These are phyloP conservation scores for Perccottus glenii DNA, from an alignment of 2,113 vertebrate species.

Conservation along the genomic window DNA sequence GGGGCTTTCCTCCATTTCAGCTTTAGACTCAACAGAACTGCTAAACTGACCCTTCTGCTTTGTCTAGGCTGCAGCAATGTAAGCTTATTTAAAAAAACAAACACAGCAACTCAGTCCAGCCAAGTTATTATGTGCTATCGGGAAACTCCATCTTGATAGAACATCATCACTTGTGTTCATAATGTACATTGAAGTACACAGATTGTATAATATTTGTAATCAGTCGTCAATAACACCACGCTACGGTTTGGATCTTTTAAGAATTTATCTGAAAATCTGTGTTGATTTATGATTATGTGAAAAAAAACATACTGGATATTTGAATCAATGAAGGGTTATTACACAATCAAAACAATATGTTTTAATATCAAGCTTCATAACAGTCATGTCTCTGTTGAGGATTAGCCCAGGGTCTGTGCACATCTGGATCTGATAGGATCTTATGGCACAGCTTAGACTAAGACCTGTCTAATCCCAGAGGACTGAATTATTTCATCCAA, in stretches of 20 bases:
- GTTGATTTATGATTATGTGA: no score
- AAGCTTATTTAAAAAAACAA: slow-evolving; percentile 85
- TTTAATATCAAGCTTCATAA: slow-evolving; percentile 49
- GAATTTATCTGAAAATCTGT: no score
- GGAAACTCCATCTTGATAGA: slow-evolving; percentile 43
- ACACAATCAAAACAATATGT: slow-evolving; percentile 24
- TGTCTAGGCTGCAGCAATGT: slow-evolving; percentile 77
- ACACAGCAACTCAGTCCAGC: slow-evolving; percentile 61
- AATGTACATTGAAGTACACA: not conserved
- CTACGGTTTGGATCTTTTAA: no score
- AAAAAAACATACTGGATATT: no score
- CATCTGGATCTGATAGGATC: slow-evolving; percentile 74
- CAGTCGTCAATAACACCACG: no score
- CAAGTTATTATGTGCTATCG: slow-evolving; percentile 45
- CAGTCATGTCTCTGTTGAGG: slow-evolving; percentile 49
- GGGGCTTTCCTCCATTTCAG: slow-evolving; percentile 44
- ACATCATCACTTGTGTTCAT: slow-evolving; percentile 1
- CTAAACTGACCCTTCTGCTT: slow-evolving; percentile 70
- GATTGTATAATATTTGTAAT: not conserved
- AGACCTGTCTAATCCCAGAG: slow-evolving; percentile 72
- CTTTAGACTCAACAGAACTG: slow-evolving; percentile 69
- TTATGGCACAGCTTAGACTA: slow-evolving; percentile 70
- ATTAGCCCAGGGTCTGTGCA: slow-evolving; percentile 54
- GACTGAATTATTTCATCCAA: slow-evolving; percentile 72
- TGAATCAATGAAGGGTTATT: slow-evolving; percentile 11